Percentiles rank a stretch among this genome's conserved stretches.
Conservation (phyloP, 2,113 vertebrate genomes). For the Lates calcarifer region DNA sequence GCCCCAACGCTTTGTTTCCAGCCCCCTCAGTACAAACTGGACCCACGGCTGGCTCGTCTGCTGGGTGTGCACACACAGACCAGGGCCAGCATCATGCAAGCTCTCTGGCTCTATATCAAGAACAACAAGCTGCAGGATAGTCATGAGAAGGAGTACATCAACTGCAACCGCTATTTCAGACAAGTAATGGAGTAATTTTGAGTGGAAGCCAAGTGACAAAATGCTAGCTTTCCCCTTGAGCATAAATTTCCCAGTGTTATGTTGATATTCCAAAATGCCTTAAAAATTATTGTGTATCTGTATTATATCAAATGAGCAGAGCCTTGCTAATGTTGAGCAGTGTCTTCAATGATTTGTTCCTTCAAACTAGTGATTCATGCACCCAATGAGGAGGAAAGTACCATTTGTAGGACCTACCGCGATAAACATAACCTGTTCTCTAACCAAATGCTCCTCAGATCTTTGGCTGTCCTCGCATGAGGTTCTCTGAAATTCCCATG, state of each 20-base stretch:
- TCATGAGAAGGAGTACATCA: conserved; percentile 98
- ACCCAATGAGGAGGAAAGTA: too few relatives aligned
- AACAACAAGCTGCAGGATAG: conserved; percentile 98
- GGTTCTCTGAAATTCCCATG: conserved; percentile 97
- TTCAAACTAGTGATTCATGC: too few relatives aligned
- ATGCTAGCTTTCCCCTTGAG: neutral
- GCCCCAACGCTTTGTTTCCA: conserved; percentile 47
- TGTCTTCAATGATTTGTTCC: too few relatives aligned
- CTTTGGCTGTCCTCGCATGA: conserved; percentile 92
- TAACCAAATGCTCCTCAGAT: conserved; percentile 84
- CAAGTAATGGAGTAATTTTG: conserved; percentile 66
- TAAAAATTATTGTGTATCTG: too few relatives aligned
- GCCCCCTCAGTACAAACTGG: conserved; percentile 98
- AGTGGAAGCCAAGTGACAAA: neutral
- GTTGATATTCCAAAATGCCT: neutral
- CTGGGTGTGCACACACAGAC: conserved; percentile 98
- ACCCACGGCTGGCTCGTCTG: conserved; percentile 93
- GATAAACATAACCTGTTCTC: conserved; percentile 21
- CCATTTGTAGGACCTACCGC: too few relatives aligned
- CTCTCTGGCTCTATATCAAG: conserved; percentile 99
- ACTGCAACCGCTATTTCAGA: conserved; percentile 98
- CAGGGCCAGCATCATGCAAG: conserved; percentile 98
- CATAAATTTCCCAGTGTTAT: neutral
- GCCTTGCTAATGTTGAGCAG: too few relatives aligned
- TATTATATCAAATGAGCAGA: neutral